Conservation (phyloP, 1,140 invertebrate genomes). For the Chymomyza costata region DNA sequence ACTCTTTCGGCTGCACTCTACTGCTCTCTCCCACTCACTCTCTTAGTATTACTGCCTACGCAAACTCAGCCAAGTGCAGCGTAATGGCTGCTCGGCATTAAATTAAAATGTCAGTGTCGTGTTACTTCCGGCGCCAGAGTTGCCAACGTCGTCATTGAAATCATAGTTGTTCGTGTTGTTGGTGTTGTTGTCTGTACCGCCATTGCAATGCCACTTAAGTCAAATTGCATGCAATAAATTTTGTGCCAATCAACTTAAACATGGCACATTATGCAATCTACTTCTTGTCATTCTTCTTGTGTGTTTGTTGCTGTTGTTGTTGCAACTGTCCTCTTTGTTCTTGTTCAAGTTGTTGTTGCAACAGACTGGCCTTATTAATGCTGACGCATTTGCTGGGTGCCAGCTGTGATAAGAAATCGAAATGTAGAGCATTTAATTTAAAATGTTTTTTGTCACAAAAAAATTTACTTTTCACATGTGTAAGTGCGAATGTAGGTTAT, state of each 20-base stretch:
- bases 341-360: constrained; percentile 3
- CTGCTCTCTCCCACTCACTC: no score
- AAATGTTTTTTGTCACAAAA: no score
- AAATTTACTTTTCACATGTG: no score
- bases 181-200: constrained; percentile 19
- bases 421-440: constrained; percentile 44
- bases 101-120: constrained; percentile 73
- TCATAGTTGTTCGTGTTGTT: no score
- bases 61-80: constrained; percentile 22
- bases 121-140: constrained; percentile 59
- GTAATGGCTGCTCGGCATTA: constrained; percentile 53
- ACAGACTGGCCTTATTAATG: constrained; percentile 27
- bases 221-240: constrained; percentile 72
- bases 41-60: constrained; percentile 13
- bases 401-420: constrained; percentile 29
- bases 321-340: constrained; percentile 15
- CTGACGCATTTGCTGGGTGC: no score
- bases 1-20: constrained; percentile 1
- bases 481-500: no score
- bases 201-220: constrained; percentile 54
- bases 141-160: constrained; percentile 18
- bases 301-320: not conserved
- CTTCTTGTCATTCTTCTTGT: no score
- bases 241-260: constrained; percentile 67
- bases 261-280: constrained; percentile 56